Base-by-base conservation (phyloP, 2,113 vertebrate genomes). In the Struthidea cinerea region DNA sequence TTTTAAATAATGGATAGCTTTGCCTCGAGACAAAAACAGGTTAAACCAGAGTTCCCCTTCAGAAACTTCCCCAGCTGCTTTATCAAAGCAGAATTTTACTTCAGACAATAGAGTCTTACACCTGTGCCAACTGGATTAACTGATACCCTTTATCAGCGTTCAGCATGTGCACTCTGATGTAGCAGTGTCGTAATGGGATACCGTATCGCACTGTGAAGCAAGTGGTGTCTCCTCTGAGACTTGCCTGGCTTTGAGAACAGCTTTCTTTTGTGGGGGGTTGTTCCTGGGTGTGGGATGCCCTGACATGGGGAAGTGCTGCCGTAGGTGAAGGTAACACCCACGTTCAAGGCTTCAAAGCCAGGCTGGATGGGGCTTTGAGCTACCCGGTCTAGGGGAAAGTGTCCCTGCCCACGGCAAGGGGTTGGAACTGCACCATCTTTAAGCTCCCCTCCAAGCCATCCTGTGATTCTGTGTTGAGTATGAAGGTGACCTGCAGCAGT, bases 41-140 rank as follows among this genome's bases (percentile, higher is more conserved):
- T 89, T 84, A 94, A 91, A 78, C 13, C 42, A 41, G 49, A 42
- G 65, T 56, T 84, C 63, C 50, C 57, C 73, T 82, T 76, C 88
- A 93, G 76, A 95, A 96, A 93, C 56, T 81, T 94, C 22, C 59
- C 32, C 65, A 71, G 86, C 69, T 87, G 24, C 83, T 90, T 89
- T 86, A 95, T 84, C 78, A 92, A 78, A 95, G 75, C 52, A 47
- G 67, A 86, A 60, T 82, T 93, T 95, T 68, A 26, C 79, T 95
- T 95, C 88, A 88, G 82, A 81, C 78, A 89, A 69, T 56, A 5
- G 8, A 56, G 41, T 16, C 50, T 85, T 80, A 71, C 94, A 79
- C n/a, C 56, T 28, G 22, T 4, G 5, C 77, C 84, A 78, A 1
- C n/a, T 87, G 93, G 67, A 79, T 90, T 93, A 90, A 50, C 61